Base-by-base conservation (phyloP, 2,797 vertebrate genomes). In the Adrianichthys oophorus region DNA sequence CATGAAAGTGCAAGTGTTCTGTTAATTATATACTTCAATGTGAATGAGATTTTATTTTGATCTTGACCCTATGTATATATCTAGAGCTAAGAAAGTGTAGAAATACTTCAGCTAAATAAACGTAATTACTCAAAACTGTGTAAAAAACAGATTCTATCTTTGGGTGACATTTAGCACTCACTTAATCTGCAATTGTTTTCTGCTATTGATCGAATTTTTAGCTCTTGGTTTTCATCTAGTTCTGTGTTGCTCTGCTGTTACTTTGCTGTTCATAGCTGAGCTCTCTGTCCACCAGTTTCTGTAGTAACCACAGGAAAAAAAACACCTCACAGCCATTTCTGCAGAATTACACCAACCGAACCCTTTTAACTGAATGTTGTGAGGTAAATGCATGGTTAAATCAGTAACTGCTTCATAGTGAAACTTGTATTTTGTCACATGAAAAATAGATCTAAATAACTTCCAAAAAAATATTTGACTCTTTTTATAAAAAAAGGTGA, bases 271-370 rank as follows among this genome's bases (percentile, higher is more conserved):
- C 52, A 57, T 41, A 52, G 66, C 53, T 72, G 55, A 53, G 55
- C 63, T 6, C 65, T 70, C 60, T 46, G 58, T 51, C 57, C 32
- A 73, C 46, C 53, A 43, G 65, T 78, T 78, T 78, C 62, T 80
- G 64, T 76, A 70, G 76, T 74, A 76, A 82, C 67, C 53, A 58
- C 41, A 47, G 24, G 40, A 1, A 42, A 49, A 41, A 53, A 16
- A 12, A 15, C 15, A 32, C 7, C 4, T 4, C 1, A 13, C 21
- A 37, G 15, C 14, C n/a, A n/a, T 5, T 49, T 50, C 41, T 41
- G 56, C 17, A 29, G 41, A 24, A 16, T 58, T 41, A 13, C 19
- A 29, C 32, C 21, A 32, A 42, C 10, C 13, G 14, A 13, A 14
- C 15, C 14, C 17, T 29, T 32, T 6, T 32, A 18, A 15, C 29